phyloP scores from a whole-genome alignment of 2,797 vertebrate genomes.

The Enteromius viviparus region DNA sequence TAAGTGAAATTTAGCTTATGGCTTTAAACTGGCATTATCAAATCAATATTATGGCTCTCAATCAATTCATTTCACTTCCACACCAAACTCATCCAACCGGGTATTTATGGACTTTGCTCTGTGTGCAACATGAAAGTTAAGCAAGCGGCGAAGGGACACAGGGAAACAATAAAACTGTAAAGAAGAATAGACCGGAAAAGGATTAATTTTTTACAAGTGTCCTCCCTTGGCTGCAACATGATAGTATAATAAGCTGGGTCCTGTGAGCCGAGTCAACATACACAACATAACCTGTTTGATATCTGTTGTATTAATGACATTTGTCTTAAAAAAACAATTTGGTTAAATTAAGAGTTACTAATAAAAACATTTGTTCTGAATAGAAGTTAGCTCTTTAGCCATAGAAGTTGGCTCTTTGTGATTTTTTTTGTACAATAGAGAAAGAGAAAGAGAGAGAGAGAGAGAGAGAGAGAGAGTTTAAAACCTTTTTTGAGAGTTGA shows the following conservation, averaged over 20 bases:
- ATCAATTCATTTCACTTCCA: neutral
- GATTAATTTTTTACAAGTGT: constrained; percentile 44
- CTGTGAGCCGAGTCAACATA: constrained; percentile 57
- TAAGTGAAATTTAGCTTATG: neutral
- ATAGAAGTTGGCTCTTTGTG: neutral
- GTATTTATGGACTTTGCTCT: neutral
- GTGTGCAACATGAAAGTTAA: neutral
- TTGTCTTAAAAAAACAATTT: neutral
- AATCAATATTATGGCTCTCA: neutral
- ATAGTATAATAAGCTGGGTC: constrained; percentile 76
- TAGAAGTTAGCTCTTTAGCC: constrained; percentile 3
- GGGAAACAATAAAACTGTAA: constrained; percentile 30
- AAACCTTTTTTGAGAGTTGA: too few relatives aligned
- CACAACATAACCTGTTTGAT: constrained; percentile 3
- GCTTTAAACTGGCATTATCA: neutral
- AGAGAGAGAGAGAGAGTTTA: too few relatives aligned
- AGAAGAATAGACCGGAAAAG: constrained; percentile 22
- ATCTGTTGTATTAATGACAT: neutral
- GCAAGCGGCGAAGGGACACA: neutral
- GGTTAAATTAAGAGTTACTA: neutral
- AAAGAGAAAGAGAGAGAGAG: too few relatives aligned
- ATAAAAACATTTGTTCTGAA: neutral
- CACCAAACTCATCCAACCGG: neutral
- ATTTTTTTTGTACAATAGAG: neutral
- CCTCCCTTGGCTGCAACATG: constrained; percentile 72